Base-by-base conservation (phyloP, 2,888 invertebrate genomes). In the Lasioglossum figueresi region DNA sequence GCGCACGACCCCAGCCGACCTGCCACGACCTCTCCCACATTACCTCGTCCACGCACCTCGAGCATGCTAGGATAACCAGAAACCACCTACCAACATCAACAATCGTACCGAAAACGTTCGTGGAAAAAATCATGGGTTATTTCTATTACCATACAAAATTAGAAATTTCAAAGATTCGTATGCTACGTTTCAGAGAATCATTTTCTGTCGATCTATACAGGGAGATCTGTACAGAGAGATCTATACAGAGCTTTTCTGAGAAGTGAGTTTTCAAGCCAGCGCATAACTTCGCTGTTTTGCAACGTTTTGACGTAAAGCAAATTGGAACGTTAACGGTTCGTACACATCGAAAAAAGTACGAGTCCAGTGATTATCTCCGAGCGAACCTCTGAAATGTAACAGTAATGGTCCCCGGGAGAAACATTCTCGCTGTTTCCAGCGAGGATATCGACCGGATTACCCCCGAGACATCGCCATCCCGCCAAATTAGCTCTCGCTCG, bases 21-120 rank as follows among this genome's bases (percentile, higher is more conserved):
- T 86, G 71, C 80, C 84, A 83, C 92, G 92, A 91, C 91, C 92
- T 93, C 93, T 93, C 93, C 91, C 92, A 93, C 92, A 92, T 93
- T 93, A 92, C 91, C 90, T 90, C 91, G 88, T 92, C 91, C 91
- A 91, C 90, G 91, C 92, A 91, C 89, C 88, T 59, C 80, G 85
- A 79, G 52, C 23, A 23, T 75, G 68, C 84, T 76, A 83, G 70
- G 85, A 79, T 31, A 77, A 63, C 66, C 79, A 79, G 78, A 78
- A 78, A 31, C 59, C 59, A 31, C 59, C 27, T 52, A 52, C 23
- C 52, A 16, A 63, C 27, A 16, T 27, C 27, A 63, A 31, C 59
- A 63, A 63, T 63, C 27, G 16, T 31, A 14, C 5, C 27, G 16
- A 31, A 27, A 16, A 27, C n/a, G 5, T 16, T 27, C 1, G 5